These are phyloP conservation scores for Rhipidura dahli DNA, from an alignment of 2,113 vertebrate genomes.

Conservation along the genomic window DNA sequence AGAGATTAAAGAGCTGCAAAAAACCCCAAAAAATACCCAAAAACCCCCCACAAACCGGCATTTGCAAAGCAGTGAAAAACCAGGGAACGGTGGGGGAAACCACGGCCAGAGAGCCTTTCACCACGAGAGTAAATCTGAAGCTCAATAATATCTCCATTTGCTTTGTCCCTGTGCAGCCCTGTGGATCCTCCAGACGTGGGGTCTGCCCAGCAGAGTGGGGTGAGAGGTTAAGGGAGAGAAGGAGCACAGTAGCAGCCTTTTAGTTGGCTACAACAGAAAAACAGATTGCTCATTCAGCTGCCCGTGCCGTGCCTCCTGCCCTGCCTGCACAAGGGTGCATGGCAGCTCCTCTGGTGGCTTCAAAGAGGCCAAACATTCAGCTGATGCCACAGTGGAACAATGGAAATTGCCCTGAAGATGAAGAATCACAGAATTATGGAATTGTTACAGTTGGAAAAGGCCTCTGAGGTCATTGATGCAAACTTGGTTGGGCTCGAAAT, in stretches of 20 bases:
- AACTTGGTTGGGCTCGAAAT: neutral
- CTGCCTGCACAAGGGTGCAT: neutral
- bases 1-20: neutral
- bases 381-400: neutral
- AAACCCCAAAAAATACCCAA: no score
- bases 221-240: slow-evolving; percentile 34
- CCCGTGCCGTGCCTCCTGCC: neutral
- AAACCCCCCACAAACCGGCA: no score
- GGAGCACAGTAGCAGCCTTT: slow-evolving; percentile 8
- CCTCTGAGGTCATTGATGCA: fast-evolving
- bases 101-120: no score
- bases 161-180: neutral
- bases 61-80: slow-evolving; percentile 6
- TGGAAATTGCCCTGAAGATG: neutral
- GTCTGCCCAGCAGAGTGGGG: neutral
- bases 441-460: neutral
- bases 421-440: neutral
- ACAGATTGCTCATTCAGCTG: slow-evolving; percentile 40
- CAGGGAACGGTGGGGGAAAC: neutral
- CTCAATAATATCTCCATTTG: neutral
- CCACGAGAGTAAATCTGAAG: neutral
- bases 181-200: neutral
- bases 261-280: neutral
- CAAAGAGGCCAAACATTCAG: neutral
- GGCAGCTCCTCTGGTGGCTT: neutral